Evolutionary conservation across 1,140 invertebrate genomes (phyloP), one percentile per base, ranked within the genome.

Genomic region (Latrodectus geometricus): DNA sequence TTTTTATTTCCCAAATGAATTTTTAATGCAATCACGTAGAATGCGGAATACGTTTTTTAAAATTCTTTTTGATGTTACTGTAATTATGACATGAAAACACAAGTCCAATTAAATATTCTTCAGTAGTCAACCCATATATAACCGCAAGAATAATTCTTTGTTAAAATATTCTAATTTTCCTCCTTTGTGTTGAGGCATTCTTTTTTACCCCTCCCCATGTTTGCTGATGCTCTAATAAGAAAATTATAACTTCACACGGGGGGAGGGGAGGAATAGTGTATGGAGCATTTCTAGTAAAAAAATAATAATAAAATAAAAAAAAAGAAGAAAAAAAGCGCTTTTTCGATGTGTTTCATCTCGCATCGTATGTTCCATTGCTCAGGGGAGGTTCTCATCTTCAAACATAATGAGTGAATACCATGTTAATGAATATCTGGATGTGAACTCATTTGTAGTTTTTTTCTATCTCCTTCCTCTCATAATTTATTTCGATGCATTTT

Each of bases 401-500:
- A 68, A 20, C 11, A 49, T 85, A 85, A 85, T 85, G 83, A 85
- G 83, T 77, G 66, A 73, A 56, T 12, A 9, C 65, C 65, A 85
- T 77, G 83, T 61, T 85, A 85, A 85, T 85, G 83, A 85, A 85
- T 85, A 76, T 85, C 74, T 49, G 49, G 15, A 48, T 77, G 65
- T 65, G n/a, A 61, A 61, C 81, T 84, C 81, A 84, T 84, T 84
- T 84, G 61, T 14, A 2, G 11, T 61, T 61, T 17, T 17, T 61
- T 61, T 8, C 54, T 17, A 11, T 61, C 54, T 14, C 17, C 17
- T 61, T 61, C 54, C 54, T 61, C 54, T 85, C 65, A 85, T 77
- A 85, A 85, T 85, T 85, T 84, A 75, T 84, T 84, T 61, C 48
- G 12, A 17, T 20, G 5, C 20, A 35, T 23, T 56, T 21, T n/a